Evolutionary conservation across 2,797 vertebrate species (phyloP).

Genomic region (Natrix natrix): DNA sequence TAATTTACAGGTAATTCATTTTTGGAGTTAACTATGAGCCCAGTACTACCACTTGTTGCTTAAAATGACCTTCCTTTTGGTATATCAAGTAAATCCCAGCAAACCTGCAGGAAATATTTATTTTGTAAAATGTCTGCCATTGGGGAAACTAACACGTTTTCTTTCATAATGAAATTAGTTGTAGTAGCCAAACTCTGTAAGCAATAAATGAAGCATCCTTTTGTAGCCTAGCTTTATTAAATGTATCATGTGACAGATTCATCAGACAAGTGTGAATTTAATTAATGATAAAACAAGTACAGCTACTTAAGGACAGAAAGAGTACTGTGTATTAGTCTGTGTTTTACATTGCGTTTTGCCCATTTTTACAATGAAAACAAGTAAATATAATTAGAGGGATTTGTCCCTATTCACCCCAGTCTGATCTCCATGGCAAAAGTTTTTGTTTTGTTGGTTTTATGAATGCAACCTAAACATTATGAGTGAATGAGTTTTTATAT

Average conservation of each 20-base stretch:
- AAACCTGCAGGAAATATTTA: neutral
- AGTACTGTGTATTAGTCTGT: neutral
- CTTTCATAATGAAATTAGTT: neutral
- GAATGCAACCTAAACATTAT: neutral
- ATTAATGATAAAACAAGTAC: neutral
- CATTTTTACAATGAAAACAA: neutral
- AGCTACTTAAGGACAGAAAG: neutral
- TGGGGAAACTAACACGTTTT: neutral
- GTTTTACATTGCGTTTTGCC: neutral
- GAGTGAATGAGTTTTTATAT: neutral
- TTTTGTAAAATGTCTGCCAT: neutral
- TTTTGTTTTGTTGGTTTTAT: neutral
- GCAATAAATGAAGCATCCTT: neutral
- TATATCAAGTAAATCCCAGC: neutral
- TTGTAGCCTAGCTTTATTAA: neutral
- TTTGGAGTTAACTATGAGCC: neutral
- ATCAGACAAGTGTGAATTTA: neutral
- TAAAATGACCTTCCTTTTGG: neutral
- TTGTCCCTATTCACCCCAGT: neutral
- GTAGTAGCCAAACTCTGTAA: neutral
- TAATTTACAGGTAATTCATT: neutral
- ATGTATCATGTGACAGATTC: neutral
- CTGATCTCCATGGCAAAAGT: neutral
- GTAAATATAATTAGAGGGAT: neutral
- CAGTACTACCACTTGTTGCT: neutral